Evolutionary conservation across 2,113 vertebrate species (phyloP).

Genomic region (Porphyrio hochstetteri): DNA sequence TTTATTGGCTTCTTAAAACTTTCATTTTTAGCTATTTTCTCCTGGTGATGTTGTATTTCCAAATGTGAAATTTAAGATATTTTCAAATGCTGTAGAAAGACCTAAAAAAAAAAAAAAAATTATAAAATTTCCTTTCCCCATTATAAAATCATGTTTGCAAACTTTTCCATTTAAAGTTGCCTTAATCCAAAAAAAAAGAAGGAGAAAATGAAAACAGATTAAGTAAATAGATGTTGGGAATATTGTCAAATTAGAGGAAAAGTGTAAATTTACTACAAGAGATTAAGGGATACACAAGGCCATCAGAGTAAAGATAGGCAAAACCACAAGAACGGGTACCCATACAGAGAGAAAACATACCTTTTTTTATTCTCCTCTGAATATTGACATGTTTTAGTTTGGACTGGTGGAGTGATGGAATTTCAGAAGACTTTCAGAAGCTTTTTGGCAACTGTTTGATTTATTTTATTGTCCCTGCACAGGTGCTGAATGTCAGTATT

Average conservation of each 20-base stretch:
- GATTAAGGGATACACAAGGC: not conserved
- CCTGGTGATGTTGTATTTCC: not conserved
- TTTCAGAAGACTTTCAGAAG: not conserved
- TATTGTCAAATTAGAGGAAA: not conserved
- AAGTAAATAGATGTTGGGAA: not conserved
- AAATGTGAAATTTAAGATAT: not conserved
- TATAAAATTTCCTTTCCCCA: not conserved
- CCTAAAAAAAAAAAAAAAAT: not conserved
- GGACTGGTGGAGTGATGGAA: not conserved
- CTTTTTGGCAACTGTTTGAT: not conserved
- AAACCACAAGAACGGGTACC: accelerated
- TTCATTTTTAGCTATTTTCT: not conserved
- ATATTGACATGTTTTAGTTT: not conserved
- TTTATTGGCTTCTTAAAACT: not conserved
- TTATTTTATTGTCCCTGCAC: not conserved
- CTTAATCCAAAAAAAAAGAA: not conserved
- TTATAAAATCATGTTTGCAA: not conserved
- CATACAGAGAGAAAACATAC: not conserved
- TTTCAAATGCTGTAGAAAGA: not conserved
- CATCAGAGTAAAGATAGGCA: not conserved
- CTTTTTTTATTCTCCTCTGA: not conserved
- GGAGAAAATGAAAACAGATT: not conserved
- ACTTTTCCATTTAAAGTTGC: not conserved
- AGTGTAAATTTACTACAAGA: not conserved
- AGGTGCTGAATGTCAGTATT: not conserved